These are phyloP conservation scores for Gallinago paraguaiae DNA, from an alignment of 2,113 vertebrate genomes.

Conservation along the genomic window DNA sequence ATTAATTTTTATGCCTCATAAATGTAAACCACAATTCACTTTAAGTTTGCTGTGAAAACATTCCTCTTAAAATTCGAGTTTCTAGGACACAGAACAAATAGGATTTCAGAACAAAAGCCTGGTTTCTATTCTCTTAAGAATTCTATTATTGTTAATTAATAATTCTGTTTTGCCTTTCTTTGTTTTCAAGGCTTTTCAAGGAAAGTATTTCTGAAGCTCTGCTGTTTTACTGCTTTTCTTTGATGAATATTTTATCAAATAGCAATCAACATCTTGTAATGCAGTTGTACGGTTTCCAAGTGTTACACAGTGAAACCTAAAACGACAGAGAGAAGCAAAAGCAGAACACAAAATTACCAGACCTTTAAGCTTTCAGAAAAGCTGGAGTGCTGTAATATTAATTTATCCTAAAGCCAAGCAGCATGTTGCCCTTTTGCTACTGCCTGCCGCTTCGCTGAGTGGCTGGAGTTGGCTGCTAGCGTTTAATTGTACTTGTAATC, in stretches of 20 bases:
- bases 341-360: neutral
- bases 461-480: neutral
- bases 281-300: neutral
- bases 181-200: constrained; percentile 53
- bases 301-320: neutral
- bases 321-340: neutral
- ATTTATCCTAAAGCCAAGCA: neutral
- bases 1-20: constrained; percentile 47
- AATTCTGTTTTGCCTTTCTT: constrained; percentile 33
- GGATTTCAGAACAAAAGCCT: neutral
- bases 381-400: neutral
- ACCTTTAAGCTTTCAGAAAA: neutral
- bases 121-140: constrained; percentile 34
- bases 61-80: constrained; percentile 34
- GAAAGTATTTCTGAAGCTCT: constrained; percentile 41
- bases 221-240: constrained; percentile 43
- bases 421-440: neutral
- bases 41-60: constrained; percentile 8
- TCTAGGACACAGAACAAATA: neutral
- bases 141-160: constrained; percentile 38
- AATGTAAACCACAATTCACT: constrained; percentile 19
- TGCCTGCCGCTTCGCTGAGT: neutral
- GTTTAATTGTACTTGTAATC: neutral
- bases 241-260: constrained; percentile 71
- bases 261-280: constrained; percentile 49